A percentile compares a stretch with the other conserved stretches of the same genome.
Conservation (phyloP, 2,797 vertebrate genomes). For the Oreochromis mossambicus region DNA sequence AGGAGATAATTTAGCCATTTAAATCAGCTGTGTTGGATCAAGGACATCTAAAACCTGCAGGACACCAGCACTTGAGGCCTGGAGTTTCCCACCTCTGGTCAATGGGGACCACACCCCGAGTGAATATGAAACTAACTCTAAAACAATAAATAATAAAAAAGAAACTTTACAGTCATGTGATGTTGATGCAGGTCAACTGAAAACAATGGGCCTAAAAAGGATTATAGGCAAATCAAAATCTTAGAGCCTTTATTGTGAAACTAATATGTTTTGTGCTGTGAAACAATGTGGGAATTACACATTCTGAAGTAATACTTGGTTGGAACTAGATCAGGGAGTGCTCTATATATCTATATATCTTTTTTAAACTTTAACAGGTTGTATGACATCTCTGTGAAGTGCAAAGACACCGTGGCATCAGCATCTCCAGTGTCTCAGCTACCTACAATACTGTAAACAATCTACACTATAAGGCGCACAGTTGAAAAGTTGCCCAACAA, state of each 20-base stretch:
- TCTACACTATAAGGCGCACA: constrained; percentile 82
- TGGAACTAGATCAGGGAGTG: background rate
- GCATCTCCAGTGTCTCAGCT: constrained; percentile 39
- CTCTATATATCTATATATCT: background rate
- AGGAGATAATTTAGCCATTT: background rate
- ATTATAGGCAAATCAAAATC: background rate
- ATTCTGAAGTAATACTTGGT: background rate
- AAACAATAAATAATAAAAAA: background rate
- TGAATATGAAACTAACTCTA: background rate
- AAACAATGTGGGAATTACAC: background rate
- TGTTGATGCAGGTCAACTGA: background rate
- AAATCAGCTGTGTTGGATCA: background rate
- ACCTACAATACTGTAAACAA: constrained; percentile 79
- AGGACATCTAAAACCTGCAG: background rate
- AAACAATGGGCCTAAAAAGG: background rate
- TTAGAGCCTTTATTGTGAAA: background rate
- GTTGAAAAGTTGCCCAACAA: constrained; percentile 70
- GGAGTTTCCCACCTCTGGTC: background rate
- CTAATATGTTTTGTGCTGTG: background rate
- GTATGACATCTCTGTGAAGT: constrained; percentile 66
- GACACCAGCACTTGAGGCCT: background rate
- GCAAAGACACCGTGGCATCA: constrained; percentile 44
- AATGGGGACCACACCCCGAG: background rate
- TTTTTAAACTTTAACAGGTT: background rate
- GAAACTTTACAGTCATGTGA: background rate